Evolutionary conservation across 2,797 vertebrate genomes (phyloP).

Genomic region (Podarcis lilfordi): DNA sequence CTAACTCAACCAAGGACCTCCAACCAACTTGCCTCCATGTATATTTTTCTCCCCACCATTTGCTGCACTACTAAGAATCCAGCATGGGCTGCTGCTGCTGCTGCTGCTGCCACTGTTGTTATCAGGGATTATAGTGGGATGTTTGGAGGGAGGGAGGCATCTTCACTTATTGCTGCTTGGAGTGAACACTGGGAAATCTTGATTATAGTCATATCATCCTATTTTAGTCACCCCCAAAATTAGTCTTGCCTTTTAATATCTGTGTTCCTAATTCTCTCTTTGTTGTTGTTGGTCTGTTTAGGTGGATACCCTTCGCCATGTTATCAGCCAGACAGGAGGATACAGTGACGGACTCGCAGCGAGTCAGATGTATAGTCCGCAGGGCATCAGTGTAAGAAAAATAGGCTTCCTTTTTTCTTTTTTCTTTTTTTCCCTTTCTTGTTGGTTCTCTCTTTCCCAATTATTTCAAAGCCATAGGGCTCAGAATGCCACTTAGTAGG

Average conservation of each 20-base stretch:
- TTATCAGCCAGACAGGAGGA: constrained; percentile 99
- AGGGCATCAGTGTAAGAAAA: constrained; percentile 99
- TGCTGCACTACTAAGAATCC: neutral
- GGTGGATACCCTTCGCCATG: constrained; percentile 99
- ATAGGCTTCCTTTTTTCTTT: constrained; percentile 67
- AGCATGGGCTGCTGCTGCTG: neutral
- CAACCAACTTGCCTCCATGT: neutral
- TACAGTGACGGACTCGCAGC: constrained; percentile 98
- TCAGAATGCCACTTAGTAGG: constrained; percentile 88
- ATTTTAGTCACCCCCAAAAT: constrained; percentile 48
- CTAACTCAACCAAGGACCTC: accelerated
- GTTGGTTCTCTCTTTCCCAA: constrained; percentile 82
- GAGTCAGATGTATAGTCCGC: constrained; percentile 99
- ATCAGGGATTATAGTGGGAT: neutral
- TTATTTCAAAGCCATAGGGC: constrained; percentile 94
- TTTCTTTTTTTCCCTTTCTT: neutral
- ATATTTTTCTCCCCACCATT: neutral
- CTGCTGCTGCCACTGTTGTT: neutral
- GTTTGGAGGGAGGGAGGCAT: neutral
- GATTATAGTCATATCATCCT: neutral
- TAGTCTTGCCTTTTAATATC: constrained; percentile 49
- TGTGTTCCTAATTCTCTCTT: constrained; percentile 71
- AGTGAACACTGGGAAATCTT: neutral
- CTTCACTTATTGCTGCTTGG: neutral
- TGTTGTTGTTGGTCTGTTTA: constrained; percentile 83